A percentile compares a stretch with the other conserved stretches of the same genome.
Conservation (phyloP, 1,140 invertebrate species). For the Battus philenor region DNA sequence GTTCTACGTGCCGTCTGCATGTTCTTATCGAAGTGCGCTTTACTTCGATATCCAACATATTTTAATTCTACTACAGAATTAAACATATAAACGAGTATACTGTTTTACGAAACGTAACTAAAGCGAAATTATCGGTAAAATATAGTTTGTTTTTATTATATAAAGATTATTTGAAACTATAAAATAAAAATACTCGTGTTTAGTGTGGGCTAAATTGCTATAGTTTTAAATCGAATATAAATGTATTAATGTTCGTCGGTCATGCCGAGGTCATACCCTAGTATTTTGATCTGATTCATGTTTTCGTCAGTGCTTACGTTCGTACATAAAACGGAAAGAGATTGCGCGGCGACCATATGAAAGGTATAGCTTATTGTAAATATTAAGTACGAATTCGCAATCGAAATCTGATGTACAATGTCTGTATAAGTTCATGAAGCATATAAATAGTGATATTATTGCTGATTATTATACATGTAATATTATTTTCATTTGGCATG, state of each 20-base stretch:
- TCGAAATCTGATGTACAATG: constrained; percentile 71
- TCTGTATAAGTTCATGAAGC: constrained; percentile 65
- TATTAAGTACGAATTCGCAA: constrained; percentile 52
- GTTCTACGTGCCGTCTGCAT: constrained; percentile 3
- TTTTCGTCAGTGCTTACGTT: neutral
- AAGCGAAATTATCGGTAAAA: no score
- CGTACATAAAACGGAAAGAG: constrained; percentile 1
- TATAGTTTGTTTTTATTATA: no score
- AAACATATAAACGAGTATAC: neutral
- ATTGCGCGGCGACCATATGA: no score
- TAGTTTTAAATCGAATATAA: constrained; percentile 6
- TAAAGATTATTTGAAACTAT: no score
- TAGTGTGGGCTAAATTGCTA: constrained; percentile 3
- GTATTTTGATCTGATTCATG: neutral
- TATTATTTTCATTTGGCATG: constrained; percentile 39
- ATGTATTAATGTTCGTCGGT: neutral
- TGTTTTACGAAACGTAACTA: neutral
- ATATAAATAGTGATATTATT: constrained; percentile 37
- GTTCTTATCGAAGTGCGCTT: constrained; percentile 18
- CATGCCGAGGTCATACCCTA: neutral
- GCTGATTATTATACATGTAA: constrained; percentile 26
- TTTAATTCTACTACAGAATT: constrained; percentile 4
- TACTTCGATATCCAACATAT: constrained; percentile 8
- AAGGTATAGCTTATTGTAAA: constrained; percentile 39
- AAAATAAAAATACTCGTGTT: neutral